These are phyloP conservation scores for Forbesichthys papilliferus DNA, from an alignment of 2,113 vertebrate genomes.

Conservation along the genomic window DNA sequence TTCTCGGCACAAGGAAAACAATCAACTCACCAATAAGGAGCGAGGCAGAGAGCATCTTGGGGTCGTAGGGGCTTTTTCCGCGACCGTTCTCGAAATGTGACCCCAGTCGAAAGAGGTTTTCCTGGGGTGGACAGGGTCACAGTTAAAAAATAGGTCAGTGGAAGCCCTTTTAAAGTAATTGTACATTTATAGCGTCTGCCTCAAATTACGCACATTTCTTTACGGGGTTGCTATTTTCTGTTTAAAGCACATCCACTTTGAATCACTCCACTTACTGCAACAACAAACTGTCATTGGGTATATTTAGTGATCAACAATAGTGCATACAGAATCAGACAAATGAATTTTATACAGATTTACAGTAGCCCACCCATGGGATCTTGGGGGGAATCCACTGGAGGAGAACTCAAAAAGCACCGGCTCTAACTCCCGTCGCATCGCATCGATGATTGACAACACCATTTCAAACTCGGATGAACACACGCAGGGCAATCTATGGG, in stretches of 20 bases:
- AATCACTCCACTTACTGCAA: not conserved
- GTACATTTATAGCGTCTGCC: slow-evolving; percentile 43
- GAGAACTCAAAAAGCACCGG: slow-evolving; percentile 3
- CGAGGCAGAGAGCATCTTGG: slow-evolving; percentile 92
- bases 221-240: slow-evolving; percentile 8
- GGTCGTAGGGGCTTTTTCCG: slow-evolving; percentile 98
- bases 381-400: not conserved
- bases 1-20: slow-evolving; percentile 34
- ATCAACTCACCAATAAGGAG: slow-evolving; percentile 87
- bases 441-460: slow-evolving; percentile 25
- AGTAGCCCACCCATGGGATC: not conserved
- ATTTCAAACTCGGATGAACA: slow-evolving; percentile 28
- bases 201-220: slow-evolving; percentile 49
- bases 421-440: slow-evolving; percentile 2
- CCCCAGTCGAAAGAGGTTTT: slow-evolving; percentile 91
- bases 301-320: slow-evolving; percentile 1
- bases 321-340: not conserved
- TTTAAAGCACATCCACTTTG: slow-evolving; percentile 3
- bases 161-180: slow-evolving; percentile 26
- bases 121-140: slow-evolving; percentile 75
- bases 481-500: slow-evolving; percentile 19
- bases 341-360: not conserved
- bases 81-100: slow-evolving; percentile 94
- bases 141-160: slow-evolving; percentile 43
- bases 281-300: not conserved